Conservation (phyloP, 2,113 vertebrate species). For the Sula dactylatra region DNA sequence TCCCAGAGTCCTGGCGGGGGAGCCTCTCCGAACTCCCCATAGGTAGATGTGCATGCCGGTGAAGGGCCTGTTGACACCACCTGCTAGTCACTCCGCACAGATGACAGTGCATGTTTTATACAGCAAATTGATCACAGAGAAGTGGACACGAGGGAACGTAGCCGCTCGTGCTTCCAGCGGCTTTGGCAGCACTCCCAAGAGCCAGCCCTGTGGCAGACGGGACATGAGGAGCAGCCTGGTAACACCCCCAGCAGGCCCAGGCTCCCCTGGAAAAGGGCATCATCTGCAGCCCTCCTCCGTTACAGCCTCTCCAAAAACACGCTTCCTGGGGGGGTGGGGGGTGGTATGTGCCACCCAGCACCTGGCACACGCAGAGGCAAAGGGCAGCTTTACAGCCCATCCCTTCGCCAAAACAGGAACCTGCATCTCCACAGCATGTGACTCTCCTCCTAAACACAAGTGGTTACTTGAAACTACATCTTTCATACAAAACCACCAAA, state of each 20-base stretch:
- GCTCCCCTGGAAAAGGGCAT: background rate
- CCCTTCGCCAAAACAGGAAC: background rate
- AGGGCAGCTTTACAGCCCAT: background rate
- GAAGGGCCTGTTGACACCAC: background rate
- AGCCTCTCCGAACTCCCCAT: background rate
- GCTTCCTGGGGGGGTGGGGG: rapidly evolving
- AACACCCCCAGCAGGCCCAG: background rate
- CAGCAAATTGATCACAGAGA: background rate
- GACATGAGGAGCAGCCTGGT: background rate
- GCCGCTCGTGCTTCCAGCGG: background rate
- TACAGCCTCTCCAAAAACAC: background rate
- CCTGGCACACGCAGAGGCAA: background rate
- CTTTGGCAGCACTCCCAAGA: background rate
- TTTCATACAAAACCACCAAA: background rate
- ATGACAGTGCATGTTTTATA: background rate
- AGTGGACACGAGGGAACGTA: rapidly evolving
- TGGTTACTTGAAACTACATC: background rate
- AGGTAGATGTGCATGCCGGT: rapidly evolving
- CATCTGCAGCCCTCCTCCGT: background rate
- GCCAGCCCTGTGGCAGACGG: background rate
- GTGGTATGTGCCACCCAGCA: background rate
- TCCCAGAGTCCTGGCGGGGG: rapidly evolving
- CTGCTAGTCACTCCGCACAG: rapidly evolving
- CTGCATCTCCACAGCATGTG: rapidly evolving
- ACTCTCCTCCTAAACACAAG: background rate